Base-by-base conservation (phyloP, 2,113 vertebrate genomes). In the Cavia aperea region DNA sequence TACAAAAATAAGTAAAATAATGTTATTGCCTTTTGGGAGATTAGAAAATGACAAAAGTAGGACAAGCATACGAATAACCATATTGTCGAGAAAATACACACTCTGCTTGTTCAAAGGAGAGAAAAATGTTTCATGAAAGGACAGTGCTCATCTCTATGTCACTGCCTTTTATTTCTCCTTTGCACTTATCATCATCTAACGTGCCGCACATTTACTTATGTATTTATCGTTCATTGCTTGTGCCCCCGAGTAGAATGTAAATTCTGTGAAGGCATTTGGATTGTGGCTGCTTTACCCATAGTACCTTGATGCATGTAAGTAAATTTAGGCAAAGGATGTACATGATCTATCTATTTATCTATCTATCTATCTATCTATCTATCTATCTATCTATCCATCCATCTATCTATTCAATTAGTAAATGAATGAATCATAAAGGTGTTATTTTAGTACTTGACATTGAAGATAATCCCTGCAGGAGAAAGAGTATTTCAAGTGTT, bases 331-430 rank as follows among this genome's bases (percentile, higher is more conserved):
- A 83, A 56, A 83, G 15, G 31, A 85, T 24, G 3, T 78, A n/a
- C 73, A 31, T 88, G 43, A 60, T 78, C 13, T 66, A 16, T 39
- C 39, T 39, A 39, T 39, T 39, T 39, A 39, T 39, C 39, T 39
- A 39, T 39, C 39, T 39, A 39, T 39, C 39, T 39, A 39, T 39
- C 39, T 39, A 39, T 39, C 39, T 39, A 39, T 39, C 39, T 39
- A 39, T 39, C 39, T 39, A 39, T 39, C 39, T 39, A 39, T 39
- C 39, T 39, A 39, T 39, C 39, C 39, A 39, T 39, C 39, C 66
- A 77, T 18, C 56, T 77, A 81, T 54, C 90, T 90, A 91, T 70
- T 94, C 39, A 94, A 63, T 60, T 36, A 95, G 24, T 77, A 9
- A 89, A 58, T 81, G 18, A 72, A 90, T 81, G 43, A 93, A 58